phyloP scores from a whole-genome alignment of 2,888 invertebrate genomes.

The Linyphia triangularis region DNA sequence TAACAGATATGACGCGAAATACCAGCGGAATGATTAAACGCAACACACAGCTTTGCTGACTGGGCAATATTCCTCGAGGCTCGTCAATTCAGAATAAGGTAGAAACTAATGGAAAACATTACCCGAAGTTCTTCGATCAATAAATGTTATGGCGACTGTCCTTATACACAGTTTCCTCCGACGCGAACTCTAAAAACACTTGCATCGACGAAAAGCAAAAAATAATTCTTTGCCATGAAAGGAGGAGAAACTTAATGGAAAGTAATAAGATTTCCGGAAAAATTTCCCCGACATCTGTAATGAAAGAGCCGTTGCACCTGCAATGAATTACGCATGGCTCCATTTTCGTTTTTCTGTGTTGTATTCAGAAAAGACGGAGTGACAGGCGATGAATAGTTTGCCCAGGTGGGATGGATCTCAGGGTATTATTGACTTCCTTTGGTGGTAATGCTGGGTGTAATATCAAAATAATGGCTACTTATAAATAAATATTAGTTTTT shows the following conservation, averaged over 20 bases:
- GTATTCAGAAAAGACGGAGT: not conserved
- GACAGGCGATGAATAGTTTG: not conserved
- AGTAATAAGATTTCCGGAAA: slow-evolving; percentile 14
- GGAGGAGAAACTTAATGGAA: slow-evolving; percentile 6
- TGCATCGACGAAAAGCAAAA: not conserved
- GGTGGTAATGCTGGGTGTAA: too few relatives aligned
- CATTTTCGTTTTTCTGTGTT: not conserved
- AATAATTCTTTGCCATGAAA: not conserved
- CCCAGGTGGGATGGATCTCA: not conserved
- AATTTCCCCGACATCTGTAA: not conserved
- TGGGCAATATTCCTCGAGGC: not conserved
- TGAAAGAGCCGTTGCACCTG: slow-evolving; percentile 3
- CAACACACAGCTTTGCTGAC: not conserved
- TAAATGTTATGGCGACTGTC: not conserved
- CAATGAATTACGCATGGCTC: not conserved
- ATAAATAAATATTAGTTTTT: too few relatives aligned
- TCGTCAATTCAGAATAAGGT: not conserved
- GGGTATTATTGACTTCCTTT: not conserved
- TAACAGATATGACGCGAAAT: not conserved
- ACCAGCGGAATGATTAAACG: not conserved
- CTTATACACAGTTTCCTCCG: not conserved
- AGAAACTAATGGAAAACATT: slow-evolving; percentile 31
- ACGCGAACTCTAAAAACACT: not conserved
- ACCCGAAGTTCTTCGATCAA: not conserved
- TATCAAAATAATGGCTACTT: too few relatives aligned